These are phyloP conservation scores for Colinus virginianus DNA, from an alignment of 2,113 vertebrate genomes.

Conservation along the genomic window DNA sequence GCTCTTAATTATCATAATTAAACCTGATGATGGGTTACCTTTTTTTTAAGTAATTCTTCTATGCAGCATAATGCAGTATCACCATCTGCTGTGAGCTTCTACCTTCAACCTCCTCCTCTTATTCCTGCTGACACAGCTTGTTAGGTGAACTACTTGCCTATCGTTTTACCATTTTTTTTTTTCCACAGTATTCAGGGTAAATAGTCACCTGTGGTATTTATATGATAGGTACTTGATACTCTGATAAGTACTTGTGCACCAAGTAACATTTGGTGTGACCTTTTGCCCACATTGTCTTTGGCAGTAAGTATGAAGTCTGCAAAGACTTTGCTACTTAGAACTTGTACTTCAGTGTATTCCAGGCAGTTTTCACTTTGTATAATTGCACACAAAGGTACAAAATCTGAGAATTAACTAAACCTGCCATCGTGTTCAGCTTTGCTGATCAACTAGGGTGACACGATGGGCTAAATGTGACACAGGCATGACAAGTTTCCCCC, in stretches of 20 bases:
- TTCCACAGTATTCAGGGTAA: slow-evolving; percentile 13
- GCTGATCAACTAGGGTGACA: neutral
- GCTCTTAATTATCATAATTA: neutral
- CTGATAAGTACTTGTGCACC: slow-evolving; percentile 1
- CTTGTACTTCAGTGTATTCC: neutral
- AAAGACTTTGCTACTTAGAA: neutral
- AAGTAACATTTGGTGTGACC: neutral
- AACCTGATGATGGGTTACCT: neutral
- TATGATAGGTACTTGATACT: neutral
- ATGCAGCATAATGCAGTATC: neutral
- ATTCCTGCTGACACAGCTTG: neutral
- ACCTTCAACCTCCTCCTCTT: neutral
- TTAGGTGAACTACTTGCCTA: neutral
- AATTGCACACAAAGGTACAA: neutral
- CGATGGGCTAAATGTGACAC: neutral
- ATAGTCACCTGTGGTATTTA: slow-evolving; percentile 4
- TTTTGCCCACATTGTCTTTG: slow-evolving; percentile 33
- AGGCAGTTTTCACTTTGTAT: neutral
- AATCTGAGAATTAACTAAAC: neutral
- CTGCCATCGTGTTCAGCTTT: accelerated
- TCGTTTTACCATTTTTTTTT: slow-evolving; percentile 20
- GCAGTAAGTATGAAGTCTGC: neutral
- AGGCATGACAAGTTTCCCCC: neutral
- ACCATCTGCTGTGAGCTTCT: neutral
- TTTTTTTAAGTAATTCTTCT: neutral